Evolutionary conservation across 2,888 invertebrate genomes (phyloP).

Genomic region (Cephus pulcher): DNA sequence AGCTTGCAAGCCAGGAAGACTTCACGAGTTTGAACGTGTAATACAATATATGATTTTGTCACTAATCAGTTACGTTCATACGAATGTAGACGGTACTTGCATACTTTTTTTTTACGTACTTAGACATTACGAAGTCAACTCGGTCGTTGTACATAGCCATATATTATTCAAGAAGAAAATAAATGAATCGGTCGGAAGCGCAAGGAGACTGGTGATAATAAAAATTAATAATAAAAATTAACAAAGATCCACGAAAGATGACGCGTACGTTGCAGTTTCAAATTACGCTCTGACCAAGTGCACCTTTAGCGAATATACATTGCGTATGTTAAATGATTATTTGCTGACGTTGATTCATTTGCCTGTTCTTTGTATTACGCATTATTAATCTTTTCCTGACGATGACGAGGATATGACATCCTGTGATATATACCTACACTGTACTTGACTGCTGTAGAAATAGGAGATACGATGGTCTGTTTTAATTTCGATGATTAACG

Average conservation of each 20-base stretch:
- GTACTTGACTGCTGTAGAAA: neutral
- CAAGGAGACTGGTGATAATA: neutral
- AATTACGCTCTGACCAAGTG: neutral
- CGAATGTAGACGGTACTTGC: neutral
- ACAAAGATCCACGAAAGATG: neutral
- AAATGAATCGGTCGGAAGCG: neutral
- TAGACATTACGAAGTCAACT: neutral
- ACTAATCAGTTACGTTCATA: neutral
- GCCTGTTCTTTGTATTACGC: neutral
- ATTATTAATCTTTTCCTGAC: neutral
- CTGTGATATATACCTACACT: conserved; percentile 29
- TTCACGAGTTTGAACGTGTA: conserved; percentile 4
- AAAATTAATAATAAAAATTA: neutral
- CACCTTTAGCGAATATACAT: neutral
- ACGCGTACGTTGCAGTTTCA: neutral
- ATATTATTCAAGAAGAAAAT: neutral
- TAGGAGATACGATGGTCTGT: neutral
- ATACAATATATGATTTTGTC: neutral
- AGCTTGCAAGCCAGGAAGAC: conserved; percentile 38
- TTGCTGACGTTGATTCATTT: neutral
- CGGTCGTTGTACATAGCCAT: neutral
- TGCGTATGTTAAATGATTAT: neutral
- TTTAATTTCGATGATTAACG: neutral
- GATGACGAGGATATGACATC: conserved; percentile 28
- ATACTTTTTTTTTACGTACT: neutral